These are phyloP conservation scores for Acanthochromis polyacanthus DNA, from an alignment of 2,113 vertebrate species.

Conservation along the genomic window DNA sequence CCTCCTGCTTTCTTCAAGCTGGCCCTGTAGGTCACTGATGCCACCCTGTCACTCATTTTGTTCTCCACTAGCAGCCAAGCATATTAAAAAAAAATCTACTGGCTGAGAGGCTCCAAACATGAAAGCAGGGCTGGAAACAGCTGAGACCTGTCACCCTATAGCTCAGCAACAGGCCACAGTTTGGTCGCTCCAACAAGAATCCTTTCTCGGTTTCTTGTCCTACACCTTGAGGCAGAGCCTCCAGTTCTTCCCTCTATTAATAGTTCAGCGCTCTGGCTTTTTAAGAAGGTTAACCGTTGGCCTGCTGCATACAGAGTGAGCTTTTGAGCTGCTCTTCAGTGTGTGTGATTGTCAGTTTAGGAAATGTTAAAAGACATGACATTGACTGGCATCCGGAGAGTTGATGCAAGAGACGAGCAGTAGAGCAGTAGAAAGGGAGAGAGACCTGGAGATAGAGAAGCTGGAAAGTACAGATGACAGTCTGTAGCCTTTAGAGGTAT, in stretches of 20 bases:
- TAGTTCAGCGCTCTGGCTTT: background rate
- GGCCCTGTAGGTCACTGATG: constrained; percentile 42
- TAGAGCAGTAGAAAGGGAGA: constrained; percentile 1
- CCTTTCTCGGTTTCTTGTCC: background rate
- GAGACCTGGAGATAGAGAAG: constrained; percentile 17
- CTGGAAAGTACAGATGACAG: constrained; percentile 21
- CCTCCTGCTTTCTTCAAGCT: constrained; percentile 12
- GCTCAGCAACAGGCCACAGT: constrained; percentile 11
- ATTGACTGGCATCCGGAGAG: constrained; percentile 32
- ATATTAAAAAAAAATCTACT: constrained; percentile 1
- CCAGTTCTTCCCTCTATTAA: background rate
- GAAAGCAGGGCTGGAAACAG: constrained; percentile 20
- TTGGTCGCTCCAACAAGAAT: background rate
- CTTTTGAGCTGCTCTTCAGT: background rate
- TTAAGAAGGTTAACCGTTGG: constrained; percentile 14
- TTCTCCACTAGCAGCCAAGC: constrained; percentile 7
- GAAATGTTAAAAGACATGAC: constrained; percentile 35
- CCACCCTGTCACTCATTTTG: constrained; percentile 44
- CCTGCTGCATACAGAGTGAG: constrained; percentile 2
- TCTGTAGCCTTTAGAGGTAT: constrained; percentile 3
- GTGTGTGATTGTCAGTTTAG: constrained; percentile 24
- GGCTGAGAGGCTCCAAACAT: constrained; percentile 17
- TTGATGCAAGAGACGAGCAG: background rate
- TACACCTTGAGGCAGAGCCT: background rate
- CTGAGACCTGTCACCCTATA: constrained; percentile 27